Percentiles rank a stretch among this genome's conserved stretches.
phyloP scores from a whole-genome alignment of 1,140 invertebrate species.

The Zelostemma sp. region DNA sequence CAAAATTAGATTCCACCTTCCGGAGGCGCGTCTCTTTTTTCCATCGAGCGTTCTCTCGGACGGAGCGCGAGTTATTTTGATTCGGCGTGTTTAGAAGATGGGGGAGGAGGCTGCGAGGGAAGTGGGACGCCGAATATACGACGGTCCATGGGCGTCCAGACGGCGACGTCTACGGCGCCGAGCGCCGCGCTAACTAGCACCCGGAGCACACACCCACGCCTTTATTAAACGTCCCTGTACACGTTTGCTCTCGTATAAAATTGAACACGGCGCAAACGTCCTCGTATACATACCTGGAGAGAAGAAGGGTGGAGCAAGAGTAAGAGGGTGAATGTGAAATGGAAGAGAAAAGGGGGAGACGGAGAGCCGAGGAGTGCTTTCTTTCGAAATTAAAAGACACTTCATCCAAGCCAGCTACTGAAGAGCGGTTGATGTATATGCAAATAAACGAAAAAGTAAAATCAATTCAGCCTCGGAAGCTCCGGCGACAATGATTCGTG shows the following conservation, averaged over 20 bases:
- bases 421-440: slow-evolving; percentile 14
- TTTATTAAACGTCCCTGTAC: slow-evolving; percentile 64
- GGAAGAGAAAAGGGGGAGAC: background rate
- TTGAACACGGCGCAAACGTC: slow-evolving; percentile 55
- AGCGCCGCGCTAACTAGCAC: slow-evolving; percentile 64
- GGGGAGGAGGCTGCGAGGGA: slow-evolving; percentile 29
- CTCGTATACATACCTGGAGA: slow-evolving; percentile 28
- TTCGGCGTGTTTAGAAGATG: slow-evolving; percentile 51
- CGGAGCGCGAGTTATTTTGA: slow-evolving; percentile 40
- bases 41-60: slow-evolving; percentile 26
- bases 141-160: slow-evolving; percentile 62
- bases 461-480: slow-evolving; percentile 14
- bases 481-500: too few species aligned
- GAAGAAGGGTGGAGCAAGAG: slow-evolving; percentile 8
- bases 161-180: slow-evolving; percentile 63
- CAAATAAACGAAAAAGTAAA: slow-evolving; percentile 18
- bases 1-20: slow-evolving; percentile 34
- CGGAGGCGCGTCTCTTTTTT: slow-evolving; percentile 18
- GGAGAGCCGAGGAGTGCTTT: slow-evolving; percentile 4
- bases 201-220: slow-evolving; percentile 58
- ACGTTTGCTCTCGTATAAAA: slow-evolving; percentile 61
- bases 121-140: slow-evolving; percentile 30
- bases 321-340: background rate
- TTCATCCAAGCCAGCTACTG: slow-evolving; percentile 8
- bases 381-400: slow-evolving; percentile 21